These are phyloP conservation scores for Scolopax mira DNA, from an alignment of 2,113 vertebrate species.

Conservation along the genomic window DNA sequence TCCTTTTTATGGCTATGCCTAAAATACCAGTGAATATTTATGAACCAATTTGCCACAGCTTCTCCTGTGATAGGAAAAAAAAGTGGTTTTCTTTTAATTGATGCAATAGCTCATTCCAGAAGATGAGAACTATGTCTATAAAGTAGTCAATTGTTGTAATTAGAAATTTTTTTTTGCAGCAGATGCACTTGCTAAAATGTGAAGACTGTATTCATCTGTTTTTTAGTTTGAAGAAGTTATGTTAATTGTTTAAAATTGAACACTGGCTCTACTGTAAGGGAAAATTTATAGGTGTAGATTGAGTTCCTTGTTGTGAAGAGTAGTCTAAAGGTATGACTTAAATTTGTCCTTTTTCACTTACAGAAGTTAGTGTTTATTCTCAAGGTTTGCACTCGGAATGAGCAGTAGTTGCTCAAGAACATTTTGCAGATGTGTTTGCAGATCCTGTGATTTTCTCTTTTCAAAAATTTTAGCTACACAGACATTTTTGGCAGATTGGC, in stretches of 20 bases:
- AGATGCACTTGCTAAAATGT: not conserved
- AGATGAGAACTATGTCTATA: slow-evolving; percentile 21
- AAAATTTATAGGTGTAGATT: not conserved
- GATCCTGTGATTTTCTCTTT: slow-evolving; percentile 39
- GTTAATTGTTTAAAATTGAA: not conserved
- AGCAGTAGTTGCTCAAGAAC: not conserved
- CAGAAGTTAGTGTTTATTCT: not conserved
- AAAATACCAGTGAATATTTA: slow-evolving; percentile 63
- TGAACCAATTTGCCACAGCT: slow-evolving; percentile 42
- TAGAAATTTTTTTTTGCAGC: slow-evolving; percentile 46
- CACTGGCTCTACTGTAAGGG: not conserved
- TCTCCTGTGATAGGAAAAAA: not conserved
- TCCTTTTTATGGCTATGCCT: slow-evolving; percentile 25
- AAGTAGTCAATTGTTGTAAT: slow-evolving; percentile 45
- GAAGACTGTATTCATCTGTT: not conserved
- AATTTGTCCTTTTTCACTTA: not conserved
- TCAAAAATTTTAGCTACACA: slow-evolving; percentile 35
- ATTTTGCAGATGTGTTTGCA: slow-evolving; percentile 32
- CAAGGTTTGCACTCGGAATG: not conserved
- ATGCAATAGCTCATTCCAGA: slow-evolving; percentile 30
- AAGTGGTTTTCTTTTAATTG: slow-evolving; percentile 31
- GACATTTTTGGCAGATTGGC: slow-evolving; percentile 20
- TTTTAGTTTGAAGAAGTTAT: not conserved
- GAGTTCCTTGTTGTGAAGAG: not conserved
- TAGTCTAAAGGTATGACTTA: not conserved